Evolutionary conservation across 2,888 invertebrate genomes (phyloP).

Genomic region (Xanthia icteritia): DNA sequence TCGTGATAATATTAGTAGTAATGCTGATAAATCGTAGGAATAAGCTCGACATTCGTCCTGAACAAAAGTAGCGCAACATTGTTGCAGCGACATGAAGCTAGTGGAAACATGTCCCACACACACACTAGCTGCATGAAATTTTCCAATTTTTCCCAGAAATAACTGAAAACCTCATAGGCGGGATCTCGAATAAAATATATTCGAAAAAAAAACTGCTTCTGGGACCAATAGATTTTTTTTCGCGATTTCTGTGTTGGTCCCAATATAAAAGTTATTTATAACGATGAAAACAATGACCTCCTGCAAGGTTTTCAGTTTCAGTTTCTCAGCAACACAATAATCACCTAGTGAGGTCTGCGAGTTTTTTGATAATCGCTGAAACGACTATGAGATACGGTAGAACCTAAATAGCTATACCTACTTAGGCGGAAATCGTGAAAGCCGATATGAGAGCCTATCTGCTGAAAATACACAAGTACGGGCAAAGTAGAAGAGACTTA

Average conservation of each 20-base stretch:
- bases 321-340: neutral
- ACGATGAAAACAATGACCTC: neutral
- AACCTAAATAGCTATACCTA: neutral
- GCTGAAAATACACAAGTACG: constrained; percentile 31
- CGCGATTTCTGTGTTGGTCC: neutral
- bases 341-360: too few species aligned
- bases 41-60: neutral
- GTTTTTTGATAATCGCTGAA: neutral
- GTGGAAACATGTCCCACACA: neutral
- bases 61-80: neutral
- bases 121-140: too few species aligned
- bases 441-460: constrained; percentile 19
- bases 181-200: too few species aligned
- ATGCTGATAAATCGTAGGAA: neutral
- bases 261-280: neutral
- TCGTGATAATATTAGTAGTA: neutral
- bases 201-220: neutral
- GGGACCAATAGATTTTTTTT: too few species aligned
- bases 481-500: constrained; percentile 14
- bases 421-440: constrained; percentile 10
- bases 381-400: neutral
- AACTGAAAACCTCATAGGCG: neutral
- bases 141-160: neutral
- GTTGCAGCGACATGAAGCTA: too few species aligned
- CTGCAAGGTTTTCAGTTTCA: neutral